Conservation (phyloP, 2,888 invertebrate species). For the Platycnemis pennipes region DNA sequence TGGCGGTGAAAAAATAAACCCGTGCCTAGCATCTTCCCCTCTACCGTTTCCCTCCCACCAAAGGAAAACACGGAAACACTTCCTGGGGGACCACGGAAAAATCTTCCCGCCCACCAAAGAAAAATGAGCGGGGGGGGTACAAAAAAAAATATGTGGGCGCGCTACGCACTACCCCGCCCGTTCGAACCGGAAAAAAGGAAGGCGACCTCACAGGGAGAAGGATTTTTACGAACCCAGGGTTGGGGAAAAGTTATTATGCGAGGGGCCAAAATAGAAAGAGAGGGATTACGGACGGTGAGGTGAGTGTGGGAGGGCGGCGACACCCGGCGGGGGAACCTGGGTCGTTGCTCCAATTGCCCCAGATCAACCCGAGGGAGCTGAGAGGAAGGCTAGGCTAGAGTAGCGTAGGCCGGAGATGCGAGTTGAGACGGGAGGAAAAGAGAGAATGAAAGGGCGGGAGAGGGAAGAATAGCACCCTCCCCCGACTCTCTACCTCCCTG, state of each 20-base stretch:
- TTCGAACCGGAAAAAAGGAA: background rate
- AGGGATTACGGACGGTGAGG: background rate
- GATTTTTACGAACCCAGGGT: background rate
- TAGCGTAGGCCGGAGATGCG: conserved; percentile 1
- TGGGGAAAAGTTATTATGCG: background rate
- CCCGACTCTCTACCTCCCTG: background rate
- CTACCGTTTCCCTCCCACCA: background rate
- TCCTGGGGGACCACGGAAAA: background rate
- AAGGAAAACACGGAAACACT: background rate
- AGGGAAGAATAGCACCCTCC: background rate
- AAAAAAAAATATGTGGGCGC: background rate
- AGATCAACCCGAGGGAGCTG: conserved; percentile 6
- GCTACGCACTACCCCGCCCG: background rate
- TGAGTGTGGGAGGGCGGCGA: background rate
- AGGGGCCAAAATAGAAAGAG: background rate
- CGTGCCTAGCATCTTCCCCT: background rate
- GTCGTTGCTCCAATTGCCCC: background rate
- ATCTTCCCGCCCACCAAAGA: background rate
- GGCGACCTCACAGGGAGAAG: background rate
- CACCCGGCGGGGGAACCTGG: background rate
- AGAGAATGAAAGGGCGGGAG: background rate
- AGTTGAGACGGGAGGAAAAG: background rate
- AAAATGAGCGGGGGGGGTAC: background rate
- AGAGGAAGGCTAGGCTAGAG: background rate
- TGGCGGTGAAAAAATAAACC: background rate